Evolutionary conservation across 2,888 invertebrate genomes (phyloP), one percentile per base, ranked within the genome.

Genomic region (Drosophila macrothrix): DNA sequence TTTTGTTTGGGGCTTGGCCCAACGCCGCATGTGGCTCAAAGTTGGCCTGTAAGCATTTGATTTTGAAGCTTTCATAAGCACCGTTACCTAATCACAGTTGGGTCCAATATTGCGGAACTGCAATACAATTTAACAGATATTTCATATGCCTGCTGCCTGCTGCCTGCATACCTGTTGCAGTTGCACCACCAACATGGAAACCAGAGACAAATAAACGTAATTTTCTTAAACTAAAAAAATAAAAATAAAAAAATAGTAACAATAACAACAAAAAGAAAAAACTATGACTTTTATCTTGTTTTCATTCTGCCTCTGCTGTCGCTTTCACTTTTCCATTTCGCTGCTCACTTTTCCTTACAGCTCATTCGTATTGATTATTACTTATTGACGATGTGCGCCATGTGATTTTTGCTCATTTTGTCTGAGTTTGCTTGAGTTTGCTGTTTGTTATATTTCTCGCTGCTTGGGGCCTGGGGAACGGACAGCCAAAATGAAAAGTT

Each of bases 321-420:
- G 86, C 90, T 90, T 86, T 88, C 90, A 86, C 86, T 90, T 86
- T 86, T 88, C 73, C 89, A 50, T 67, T 74, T 69, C 60, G 72
- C 80, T 73, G 72, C 67, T 73, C 60, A 81, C 81, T 86, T 86
- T 86, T 81, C 82, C 74, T 71, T 61, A 76, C 71, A 73, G 63
- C 72, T 71, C 74, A 84, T 74, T 78, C 69, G 68, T 75, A 83
- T 90, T 81, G 76, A 83, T 86, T 90, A 86, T 90, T 83, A 84
- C 70, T 82, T 72, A 83, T 79, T 83, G 84, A 72, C 63, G 76
- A 80, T 58, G 66, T 61, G 55, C 58, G 28, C 39, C 65, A 54
- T 75, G 52, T 73, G 81, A 70, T 65, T 73, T 75, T 49, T 43
- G 75, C 72, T 73, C 66, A 76, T 77, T 83, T 70, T 55, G 43